Percentiles rank a stretch among this genome's conserved stretches.
Evolutionary conservation across 2,113 vertebrate species (phyloP).

Genomic region (Brachypodius melanocephalos): DNA sequence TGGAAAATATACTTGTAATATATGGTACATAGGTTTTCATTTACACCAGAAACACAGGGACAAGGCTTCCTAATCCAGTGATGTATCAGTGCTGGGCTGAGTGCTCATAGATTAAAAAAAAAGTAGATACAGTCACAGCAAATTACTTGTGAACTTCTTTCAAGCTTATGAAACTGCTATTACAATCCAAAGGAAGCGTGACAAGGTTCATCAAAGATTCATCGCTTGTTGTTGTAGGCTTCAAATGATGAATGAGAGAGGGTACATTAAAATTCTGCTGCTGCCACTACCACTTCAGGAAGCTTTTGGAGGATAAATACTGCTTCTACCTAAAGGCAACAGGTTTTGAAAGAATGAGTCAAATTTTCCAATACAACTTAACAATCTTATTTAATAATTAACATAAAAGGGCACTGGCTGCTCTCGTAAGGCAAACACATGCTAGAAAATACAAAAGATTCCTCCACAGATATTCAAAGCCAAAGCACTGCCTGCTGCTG

Average conservation of each 20-base stretch:
- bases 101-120: not conserved
- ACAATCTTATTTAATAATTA: not conserved
- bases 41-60: not conserved
- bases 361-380: not conserved
- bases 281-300: not conserved
- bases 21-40: not conserved
- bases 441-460: not conserved
- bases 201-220: constrained; percentile 39
- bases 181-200: not conserved
- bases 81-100: not conserved
- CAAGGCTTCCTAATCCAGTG: not conserved
- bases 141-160: not conserved
- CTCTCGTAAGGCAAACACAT: not conserved
- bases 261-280: constrained; percentile 17
- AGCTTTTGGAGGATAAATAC: not conserved
- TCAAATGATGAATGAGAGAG: constrained; percentile 20
- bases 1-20: not conserved
- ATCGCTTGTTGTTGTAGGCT: not conserved
- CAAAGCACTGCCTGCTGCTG: not conserved
- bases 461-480: not conserved
- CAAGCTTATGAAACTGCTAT: not conserved
- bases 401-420: not conserved
- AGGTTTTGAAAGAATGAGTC: constrained; percentile 4
- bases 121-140: not conserved
- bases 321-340: not conserved